Base-by-base conservation (phyloP, 2,113 vertebrate genomes). In the Ptychochromis oligacanthus region DNA sequence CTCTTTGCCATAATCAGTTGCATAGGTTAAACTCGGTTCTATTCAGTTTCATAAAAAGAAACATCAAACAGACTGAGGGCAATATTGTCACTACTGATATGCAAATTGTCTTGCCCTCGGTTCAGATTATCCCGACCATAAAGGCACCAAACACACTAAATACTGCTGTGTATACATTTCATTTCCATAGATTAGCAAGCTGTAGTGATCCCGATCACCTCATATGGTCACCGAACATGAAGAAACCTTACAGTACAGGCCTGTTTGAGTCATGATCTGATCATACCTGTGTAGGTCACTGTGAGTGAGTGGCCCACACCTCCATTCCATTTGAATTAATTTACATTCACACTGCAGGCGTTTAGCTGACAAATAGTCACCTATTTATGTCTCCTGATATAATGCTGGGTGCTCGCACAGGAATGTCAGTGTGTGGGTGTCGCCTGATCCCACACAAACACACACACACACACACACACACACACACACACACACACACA, bases 121-220 rank as follows among this genome's bases (percentile, higher is more conserved):
- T 7, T 12, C 62, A 74, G 75, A 80, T 87, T 59, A 52, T 58
- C 43, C 7, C 46, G 2, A 77, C 56, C 43, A 59, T 22, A 28
- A 64, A 24, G 20, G 14, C 54, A 67, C 28, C 61, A 77, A 75
- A 86, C 60, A 87, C 56, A 76, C 56, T 24, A 54, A 86, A 74
- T 72, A 38, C 40, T 49, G 34, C 22, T 75, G 80, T 78, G 86
- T 59, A 40, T 75, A 82, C 64, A 77, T 64, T 57, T 77, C 11
- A 90, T 92, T 92, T 93, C 38, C 74, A 74, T 83, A 89, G 82
- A 88, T 93, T 26, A 87, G 83, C 13, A 8, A n/a, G n/a, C 83
- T 77, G 81, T 74, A 62, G 83, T 88, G 78, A 65, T 70, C 20
- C 13, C 22, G 52, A 59, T 87, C 26, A 6, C 91, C 89, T 87